These are phyloP conservation scores for Spinus olivaceus DNA, from an alignment of 2,797 vertebrate genomes.

Conservation along the genomic window DNA sequence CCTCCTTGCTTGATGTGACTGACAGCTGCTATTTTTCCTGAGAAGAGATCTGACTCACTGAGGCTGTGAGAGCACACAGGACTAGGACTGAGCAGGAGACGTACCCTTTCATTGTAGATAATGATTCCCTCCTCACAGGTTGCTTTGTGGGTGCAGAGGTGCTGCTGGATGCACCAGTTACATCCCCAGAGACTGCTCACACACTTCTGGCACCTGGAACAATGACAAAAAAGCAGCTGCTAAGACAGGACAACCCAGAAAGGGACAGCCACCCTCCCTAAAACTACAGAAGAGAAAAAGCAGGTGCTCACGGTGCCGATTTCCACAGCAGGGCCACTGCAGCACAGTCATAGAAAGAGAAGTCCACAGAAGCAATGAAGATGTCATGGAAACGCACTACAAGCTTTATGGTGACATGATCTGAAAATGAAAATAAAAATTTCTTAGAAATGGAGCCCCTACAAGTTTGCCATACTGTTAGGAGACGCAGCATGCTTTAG, in stretches of 20 bases:
- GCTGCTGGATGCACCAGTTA: constrained; percentile 95
- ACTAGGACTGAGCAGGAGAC: constrained; percentile 19
- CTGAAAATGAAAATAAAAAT: constrained; percentile 72
- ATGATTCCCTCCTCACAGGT: constrained; percentile 86
- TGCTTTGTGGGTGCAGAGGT: constrained; percentile 89
- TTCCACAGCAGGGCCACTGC: constrained; percentile 86
- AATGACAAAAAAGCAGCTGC: neutral
- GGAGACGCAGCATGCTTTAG: neutral
- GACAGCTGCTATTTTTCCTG: neutral
- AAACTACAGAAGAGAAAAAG: constrained; percentile 46
- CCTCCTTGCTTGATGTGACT: neutral
- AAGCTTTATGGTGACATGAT: constrained; percentile 85
- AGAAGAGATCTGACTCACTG: neutral
- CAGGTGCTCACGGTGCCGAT: constrained; percentile 87
- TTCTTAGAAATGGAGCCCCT: constrained; percentile 23
- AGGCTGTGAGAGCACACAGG: neutral
- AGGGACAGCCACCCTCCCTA: neutral
- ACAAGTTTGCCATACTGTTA: neutral
- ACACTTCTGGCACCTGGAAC: constrained; percentile 88
- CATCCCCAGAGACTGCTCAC: constrained; percentile 93
- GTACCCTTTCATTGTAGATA: constrained; percentile 90
- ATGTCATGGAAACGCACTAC: constrained; percentile 85
- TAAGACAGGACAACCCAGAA: neutral
- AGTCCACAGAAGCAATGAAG: constrained; percentile 80
- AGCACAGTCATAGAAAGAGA: constrained; percentile 92